These are phyloP conservation scores for Neolamprologus variostigma DNA, from an alignment of 2,113 vertebrate genomes.

Conservation along the genomic window DNA sequence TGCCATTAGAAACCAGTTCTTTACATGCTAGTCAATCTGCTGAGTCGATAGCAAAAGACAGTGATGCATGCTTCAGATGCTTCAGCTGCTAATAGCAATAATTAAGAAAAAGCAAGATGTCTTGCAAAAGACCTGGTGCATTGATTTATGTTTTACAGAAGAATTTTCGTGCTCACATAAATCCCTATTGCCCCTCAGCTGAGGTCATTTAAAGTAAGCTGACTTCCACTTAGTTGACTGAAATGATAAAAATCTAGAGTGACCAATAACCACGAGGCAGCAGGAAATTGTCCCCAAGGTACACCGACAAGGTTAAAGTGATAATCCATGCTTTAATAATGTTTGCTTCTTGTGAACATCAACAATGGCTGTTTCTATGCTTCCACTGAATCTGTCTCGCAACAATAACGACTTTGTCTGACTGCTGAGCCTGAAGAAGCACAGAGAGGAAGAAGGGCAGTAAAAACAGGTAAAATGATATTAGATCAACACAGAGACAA, in stretches of 20 bases:
- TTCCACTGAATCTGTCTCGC: not conserved
- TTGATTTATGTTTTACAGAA: conserved; percentile 47
- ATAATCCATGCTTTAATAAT: conserved; percentile 38
- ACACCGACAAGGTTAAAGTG: conserved; percentile 35
- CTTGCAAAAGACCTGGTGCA: conserved; percentile 5
- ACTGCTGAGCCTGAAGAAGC: not conserved
- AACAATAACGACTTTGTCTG: not conserved
- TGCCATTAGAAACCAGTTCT: conserved; percentile 32
- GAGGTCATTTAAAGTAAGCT: not conserved
- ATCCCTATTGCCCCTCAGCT: not conserved
- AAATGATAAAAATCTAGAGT: conserved; percentile 27
- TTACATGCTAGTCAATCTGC: conserved; percentile 28
- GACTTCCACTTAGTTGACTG: conserved; percentile 47
- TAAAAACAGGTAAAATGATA: not conserved
- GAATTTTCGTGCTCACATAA: conserved; percentile 7
- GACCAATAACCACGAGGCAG: conserved; percentile 31
- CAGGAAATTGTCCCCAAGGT: conserved; percentile 14
- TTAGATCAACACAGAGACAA: not conserved
- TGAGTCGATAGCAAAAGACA: conserved; percentile 52
- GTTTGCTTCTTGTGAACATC: not conserved
- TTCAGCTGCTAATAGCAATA: conserved; percentile 50
- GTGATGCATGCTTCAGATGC: conserved; percentile 52
- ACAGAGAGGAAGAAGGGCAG: not conserved
- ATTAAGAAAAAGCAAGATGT: conserved; percentile 59
- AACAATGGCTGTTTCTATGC: not conserved